Percentiles rank a stretch among this genome's conserved stretches.
phyloP scores from a whole-genome alignment of 2,797 vertebrate species.

The Cetoscarus ocellatus region DNA sequence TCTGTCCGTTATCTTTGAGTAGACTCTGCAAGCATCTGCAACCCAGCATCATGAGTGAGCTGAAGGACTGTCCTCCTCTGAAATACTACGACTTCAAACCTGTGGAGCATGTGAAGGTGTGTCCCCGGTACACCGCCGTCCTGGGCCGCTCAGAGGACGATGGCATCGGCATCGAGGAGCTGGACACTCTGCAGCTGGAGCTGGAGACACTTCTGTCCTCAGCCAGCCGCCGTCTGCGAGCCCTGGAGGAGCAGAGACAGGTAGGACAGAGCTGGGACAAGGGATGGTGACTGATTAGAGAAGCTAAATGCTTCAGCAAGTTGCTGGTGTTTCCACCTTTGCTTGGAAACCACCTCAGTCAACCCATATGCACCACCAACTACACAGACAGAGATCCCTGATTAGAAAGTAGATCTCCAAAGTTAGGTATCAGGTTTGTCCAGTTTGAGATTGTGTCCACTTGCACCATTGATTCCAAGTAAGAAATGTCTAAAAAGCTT shows the following conservation, averaged over 20 bases:
- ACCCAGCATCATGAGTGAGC: conserved; percentile 90
- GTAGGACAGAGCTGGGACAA: conserved; percentile 67
- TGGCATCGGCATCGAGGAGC: conserved; percentile 97
- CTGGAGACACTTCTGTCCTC: conserved; percentile 96
- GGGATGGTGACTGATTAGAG: too few relatives aligned
- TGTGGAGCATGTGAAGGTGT: conserved; percentile 96
- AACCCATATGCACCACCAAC: too few relatives aligned
- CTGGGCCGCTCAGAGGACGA: conserved; percentile 96
- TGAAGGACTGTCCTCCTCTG: conserved; percentile 96
- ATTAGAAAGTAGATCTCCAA: too few relatives aligned
- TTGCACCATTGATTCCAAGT: too few relatives aligned
- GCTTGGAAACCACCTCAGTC: too few relatives aligned
- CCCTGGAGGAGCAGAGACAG: conserved; percentile 97
- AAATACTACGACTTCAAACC: conserved; percentile 99
- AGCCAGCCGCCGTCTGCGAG: conserved; percentile 93
- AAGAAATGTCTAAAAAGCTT: too few relatives aligned
- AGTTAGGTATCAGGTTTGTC: too few relatives aligned
- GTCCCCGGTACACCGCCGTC: conserved; percentile 96
- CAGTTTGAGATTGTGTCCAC: too few relatives aligned
- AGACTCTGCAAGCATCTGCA: conserved; percentile 2
- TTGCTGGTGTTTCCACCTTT: too few relatives aligned
- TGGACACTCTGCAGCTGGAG: conserved; percentile 97
- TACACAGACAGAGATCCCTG: too few relatives aligned
- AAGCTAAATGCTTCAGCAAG: too few relatives aligned
- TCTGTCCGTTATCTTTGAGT: not conserved